Percentiles rank a stretch among this genome's conserved stretches.
Conservation (phyloP, 1,140 invertebrate genomes). For the Apocrypta bakeri region DNA sequence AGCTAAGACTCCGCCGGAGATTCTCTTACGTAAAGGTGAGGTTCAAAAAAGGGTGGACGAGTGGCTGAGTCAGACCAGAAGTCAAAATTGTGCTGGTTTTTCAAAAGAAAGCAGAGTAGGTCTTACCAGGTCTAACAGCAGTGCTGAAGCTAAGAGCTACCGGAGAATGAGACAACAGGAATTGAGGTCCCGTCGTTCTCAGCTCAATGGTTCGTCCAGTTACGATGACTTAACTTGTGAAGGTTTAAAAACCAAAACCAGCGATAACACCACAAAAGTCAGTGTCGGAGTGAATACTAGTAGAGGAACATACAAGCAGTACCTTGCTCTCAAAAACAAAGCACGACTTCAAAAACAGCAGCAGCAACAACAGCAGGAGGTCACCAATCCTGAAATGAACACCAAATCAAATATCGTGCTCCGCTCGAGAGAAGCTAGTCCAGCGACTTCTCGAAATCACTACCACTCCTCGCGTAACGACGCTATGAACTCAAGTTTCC, state of each 20-base stretch:
- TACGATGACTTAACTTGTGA: constrained; percentile 61
- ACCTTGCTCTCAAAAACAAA: constrained; percentile 56
- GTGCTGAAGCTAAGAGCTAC: constrained; percentile 60
- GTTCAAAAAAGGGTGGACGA: constrained; percentile 66
- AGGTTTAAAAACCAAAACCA: not conserved
- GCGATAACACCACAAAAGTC: constrained; percentile 37
- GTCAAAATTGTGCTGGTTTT: constrained; percentile 56
- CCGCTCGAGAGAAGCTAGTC: constrained; percentile 53
- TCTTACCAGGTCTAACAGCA: constrained; percentile 64
- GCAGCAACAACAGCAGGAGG: constrained; percentile 52
- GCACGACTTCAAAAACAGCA: constrained; percentile 52
- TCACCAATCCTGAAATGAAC: constrained; percentile 28
- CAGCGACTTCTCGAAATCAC: constrained; percentile 43
- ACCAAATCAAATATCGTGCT: not conserved
- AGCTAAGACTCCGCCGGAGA: constrained; percentile 48
- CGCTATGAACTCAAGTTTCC: not conserved
- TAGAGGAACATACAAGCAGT: constrained; percentile 60
- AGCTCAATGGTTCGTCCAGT: constrained; percentile 60
- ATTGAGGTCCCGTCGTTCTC: constrained; percentile 52
- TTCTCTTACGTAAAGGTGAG: constrained; percentile 62
- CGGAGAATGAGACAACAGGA: constrained; percentile 56
- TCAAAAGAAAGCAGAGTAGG: constrained; percentile 48
- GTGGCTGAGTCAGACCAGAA: constrained; percentile 64
- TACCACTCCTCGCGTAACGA: not conserved
- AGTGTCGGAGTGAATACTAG: constrained; percentile 56